These are phyloP conservation scores for Falco punctatus DNA, from an alignment of 2,113 vertebrate species.

Conservation along the genomic window DNA sequence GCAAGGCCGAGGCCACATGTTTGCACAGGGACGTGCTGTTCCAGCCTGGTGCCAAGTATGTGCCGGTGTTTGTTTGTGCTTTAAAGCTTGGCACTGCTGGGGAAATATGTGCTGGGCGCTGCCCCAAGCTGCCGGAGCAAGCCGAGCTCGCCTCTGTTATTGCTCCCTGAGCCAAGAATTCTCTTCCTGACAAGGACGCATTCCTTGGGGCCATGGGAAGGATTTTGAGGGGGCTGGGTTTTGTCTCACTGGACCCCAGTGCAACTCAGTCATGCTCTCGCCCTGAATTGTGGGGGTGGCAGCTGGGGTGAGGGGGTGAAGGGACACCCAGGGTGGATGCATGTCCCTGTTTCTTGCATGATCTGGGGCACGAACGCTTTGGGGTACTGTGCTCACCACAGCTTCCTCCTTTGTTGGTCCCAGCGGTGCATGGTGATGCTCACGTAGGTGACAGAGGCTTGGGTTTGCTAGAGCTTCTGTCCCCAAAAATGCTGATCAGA, in stretches of 20 bases:
- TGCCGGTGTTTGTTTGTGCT: neutral
- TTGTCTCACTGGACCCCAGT: rapidly evolving
- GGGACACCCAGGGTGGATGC: neutral
- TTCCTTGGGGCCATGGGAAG: neutral
- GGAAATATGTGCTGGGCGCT: neutral
- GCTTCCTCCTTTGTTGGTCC: neutral
- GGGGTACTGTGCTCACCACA: neutral
- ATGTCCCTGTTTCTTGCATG: neutral
- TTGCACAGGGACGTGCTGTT: neutral
- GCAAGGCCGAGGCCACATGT: neutral
- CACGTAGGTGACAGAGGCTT: neutral
- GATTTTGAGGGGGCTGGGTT: neutral
- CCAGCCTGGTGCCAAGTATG: neutral
- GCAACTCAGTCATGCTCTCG: rapidly evolving
- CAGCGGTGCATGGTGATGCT: rapidly evolving
- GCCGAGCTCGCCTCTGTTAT: neutral
- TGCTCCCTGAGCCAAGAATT: neutral
- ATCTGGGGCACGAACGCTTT: neutral
- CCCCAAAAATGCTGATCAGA: neutral
- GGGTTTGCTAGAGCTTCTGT: neutral
- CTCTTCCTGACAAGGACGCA: neutral
- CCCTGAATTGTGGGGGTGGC: neutral
- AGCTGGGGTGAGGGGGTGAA: neutral
- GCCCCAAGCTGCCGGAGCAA: neutral
- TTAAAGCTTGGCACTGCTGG: neutral